phyloP scores from a whole-genome alignment of 2,888 invertebrate genomes.

The Drosophila paranaensis region DNA sequence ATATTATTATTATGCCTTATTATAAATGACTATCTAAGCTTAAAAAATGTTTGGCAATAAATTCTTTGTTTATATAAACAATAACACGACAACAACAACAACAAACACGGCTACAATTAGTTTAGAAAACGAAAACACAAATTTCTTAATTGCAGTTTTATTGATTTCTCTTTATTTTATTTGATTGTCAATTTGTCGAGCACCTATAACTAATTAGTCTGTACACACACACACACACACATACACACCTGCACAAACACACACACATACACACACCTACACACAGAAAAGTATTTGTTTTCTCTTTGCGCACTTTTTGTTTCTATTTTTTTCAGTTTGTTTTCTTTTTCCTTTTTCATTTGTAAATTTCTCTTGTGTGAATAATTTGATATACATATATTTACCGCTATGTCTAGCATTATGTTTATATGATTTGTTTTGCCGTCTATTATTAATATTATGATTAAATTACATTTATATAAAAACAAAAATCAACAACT shows the following conservation, averaged over 20 bases:
- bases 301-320: slow-evolving; percentile 57
- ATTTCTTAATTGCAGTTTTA: slow-evolving; percentile 20
- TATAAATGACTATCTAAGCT: slow-evolving; percentile 75
- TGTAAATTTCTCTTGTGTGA: slow-evolving; percentile 36
- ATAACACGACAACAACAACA: slow-evolving; percentile 37
- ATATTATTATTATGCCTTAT: slow-evolving; percentile 72
- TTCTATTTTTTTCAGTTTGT: slow-evolving; percentile 34
- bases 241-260: slow-evolving; percentile 18
- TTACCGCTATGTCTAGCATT: slow-evolving; percentile 26
- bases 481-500: slow-evolving; percentile 20
- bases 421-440: slow-evolving; percentile 35
- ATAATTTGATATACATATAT: slow-evolving; percentile 32
- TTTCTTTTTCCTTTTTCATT: slow-evolving; percentile 19
- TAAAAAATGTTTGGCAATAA: slow-evolving; percentile 71
- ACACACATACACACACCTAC: slow-evolving; percentile 13
- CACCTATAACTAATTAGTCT: slow-evolving; percentile 39
- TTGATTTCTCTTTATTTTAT: slow-evolving; percentile 15
- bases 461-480: slow-evolving; percentile 46
- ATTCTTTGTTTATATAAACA: slow-evolving; percentile 52
- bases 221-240: slow-evolving; percentile 17
- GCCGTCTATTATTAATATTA: slow-evolving; percentile 32
- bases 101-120: slow-evolving; percentile 32
- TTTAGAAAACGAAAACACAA: background rate
- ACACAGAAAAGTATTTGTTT: slow-evolving; percentile 57
- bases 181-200: slow-evolving; percentile 28